Base-by-base conservation (phyloP, 2,797 vertebrate species). In the Huso huso region DNA sequence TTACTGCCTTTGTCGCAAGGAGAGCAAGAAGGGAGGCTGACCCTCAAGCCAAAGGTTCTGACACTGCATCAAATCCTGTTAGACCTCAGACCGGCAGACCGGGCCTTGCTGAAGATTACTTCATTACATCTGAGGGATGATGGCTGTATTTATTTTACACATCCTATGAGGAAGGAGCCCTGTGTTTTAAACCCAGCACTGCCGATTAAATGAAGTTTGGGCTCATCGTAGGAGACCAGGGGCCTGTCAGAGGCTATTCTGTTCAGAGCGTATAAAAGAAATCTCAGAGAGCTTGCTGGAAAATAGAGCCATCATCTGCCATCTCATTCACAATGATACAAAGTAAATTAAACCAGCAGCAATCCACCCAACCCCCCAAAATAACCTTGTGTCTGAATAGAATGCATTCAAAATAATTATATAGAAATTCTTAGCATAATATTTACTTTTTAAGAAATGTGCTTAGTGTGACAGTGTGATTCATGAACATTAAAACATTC, bases 41-140 rank as follows among this genome's bases (percentile, higher is more conserved):
- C 93, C 93, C 79, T 62, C 0, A 83, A 93, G 93, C 89, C 94
- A 95, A 97, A 96, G 95, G 95, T 95, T 93, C 81, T 91, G 93
- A 97, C 94, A 96, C 92, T 84, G 92, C 92, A 92, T 95, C 93
- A 94, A 95, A 96, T 95, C 93, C 93, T 94, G 95, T 95, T 94
- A 93, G 93, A 87, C 87, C 84, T 89, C 87, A 90, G 90, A 88
- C 91, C 93, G 93, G 91, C 89, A 91, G 91, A 90, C 90, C 85
- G 84, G 88, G 85, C 83, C 87, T 68, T 66, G 88, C 83, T 88
- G 89, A 88, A 93, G 93, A 97, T 96, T 94, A 93, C 92, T 91
- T 91, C 91, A 92, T 92, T 89, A 93, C 91, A 91, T 94, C 92
- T 93, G 85, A 89, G 88, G 89, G 92, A 85, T 70, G 77, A 83